These are phyloP conservation scores for Philonicus albiceps DNA, from an alignment of 2,888 invertebrate species.

Conservation along the genomic window DNA sequence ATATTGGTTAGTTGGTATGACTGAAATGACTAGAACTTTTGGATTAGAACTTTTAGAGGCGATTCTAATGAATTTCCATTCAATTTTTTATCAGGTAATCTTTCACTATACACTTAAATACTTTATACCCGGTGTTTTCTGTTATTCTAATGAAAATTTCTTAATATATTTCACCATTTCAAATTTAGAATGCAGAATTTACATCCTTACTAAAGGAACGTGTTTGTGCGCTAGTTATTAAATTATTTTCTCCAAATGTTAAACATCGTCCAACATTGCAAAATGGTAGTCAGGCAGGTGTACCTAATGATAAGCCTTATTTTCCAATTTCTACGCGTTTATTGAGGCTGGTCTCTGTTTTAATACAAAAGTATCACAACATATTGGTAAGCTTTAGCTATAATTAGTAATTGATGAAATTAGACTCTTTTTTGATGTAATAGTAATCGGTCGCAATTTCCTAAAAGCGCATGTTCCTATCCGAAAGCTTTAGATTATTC, in stretches of 20 bases:
- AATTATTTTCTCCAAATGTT: conserved; percentile 97
- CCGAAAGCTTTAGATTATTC: too few species aligned
- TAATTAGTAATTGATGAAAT: neutral
- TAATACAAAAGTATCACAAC: conserved; percentile 92
- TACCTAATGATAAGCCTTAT: conserved; percentile 87
- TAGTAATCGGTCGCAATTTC: too few species aligned
- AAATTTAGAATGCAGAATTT: conserved; percentile 88
- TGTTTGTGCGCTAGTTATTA: conserved; percentile 97
- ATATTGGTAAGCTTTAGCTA: conserved; percentile 78
- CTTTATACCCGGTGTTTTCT: too few species aligned
- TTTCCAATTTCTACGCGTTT: conserved; percentile 97
- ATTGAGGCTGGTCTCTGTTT: conserved; percentile 88
- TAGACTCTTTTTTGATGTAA: too few species aligned
- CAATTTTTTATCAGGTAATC: conserved; percentile 81
- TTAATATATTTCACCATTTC: conserved; percentile 40
- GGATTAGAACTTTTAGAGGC: conserved; percentile 95
- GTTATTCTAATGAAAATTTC: too few species aligned
- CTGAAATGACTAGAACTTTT: conserved; percentile 97
- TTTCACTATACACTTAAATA: too few species aligned
- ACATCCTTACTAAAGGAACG: conserved; percentile 93
- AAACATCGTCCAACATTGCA: conserved; percentile 77
- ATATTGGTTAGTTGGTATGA: conserved; percentile 93
- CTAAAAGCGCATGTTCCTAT: too few species aligned
- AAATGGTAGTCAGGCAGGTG: conserved; percentile 64
- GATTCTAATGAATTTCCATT: conserved; percentile 85